Evolutionary conservation across 2,797 vertebrate species (phyloP).

Genomic region (Bradypus variegatus): DNA sequence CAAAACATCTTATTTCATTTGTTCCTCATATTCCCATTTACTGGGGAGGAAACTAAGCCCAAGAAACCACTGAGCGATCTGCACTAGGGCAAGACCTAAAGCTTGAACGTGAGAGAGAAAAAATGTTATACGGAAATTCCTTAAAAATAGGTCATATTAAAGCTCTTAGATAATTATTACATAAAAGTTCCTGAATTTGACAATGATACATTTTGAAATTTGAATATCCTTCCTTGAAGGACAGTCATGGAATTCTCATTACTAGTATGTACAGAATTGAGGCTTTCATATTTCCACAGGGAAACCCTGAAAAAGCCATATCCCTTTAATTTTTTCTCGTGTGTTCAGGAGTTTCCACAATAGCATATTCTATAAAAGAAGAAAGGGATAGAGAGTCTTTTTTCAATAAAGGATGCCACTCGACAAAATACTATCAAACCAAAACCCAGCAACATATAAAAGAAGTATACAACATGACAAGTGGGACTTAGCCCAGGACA

Average conservation of each 20-base stretch:
- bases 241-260: not conserved
- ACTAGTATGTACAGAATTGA: not conserved
- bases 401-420: conserved; percentile 9
- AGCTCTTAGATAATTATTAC: not conserved
- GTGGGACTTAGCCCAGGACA: not conserved
- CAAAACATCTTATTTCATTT: not conserved
- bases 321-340: conserved; percentile 58
- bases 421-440: conserved; percentile 11
- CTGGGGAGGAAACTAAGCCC: conserved; percentile 11
- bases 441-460: not conserved
- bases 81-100: not conserved
- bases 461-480: not conserved
- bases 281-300: not conserved
- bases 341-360: conserved; percentile 57
- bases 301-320: not conserved
- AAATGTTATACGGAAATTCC: not conserved
- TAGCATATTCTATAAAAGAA: conserved; percentile 61
- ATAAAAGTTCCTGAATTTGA: conserved; percentile 3
- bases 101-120: conserved; percentile 1
- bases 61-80: not conserved
- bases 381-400: not conserved
- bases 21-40: not conserved
- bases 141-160: conserved; percentile 17
- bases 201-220: not conserved
- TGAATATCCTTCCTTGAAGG: conserved; percentile 10